Percentiles rank a stretch among this genome's conserved stretches.
Evolutionary conservation across 2,113 vertebrate genomes (phyloP).

Genomic region (Lonchura striata): DNA sequence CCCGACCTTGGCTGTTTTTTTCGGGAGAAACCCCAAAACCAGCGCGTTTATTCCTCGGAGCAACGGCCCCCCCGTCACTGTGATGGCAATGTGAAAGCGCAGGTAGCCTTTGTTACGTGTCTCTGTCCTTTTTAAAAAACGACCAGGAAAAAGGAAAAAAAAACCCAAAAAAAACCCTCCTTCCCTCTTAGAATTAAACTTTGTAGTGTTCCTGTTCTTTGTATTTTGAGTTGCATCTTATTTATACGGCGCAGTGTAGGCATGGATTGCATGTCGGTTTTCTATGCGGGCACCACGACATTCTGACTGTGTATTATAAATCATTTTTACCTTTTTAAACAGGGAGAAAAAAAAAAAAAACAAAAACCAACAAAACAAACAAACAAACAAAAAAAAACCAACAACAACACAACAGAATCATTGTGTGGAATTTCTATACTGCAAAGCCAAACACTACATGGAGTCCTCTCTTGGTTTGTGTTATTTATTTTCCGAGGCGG

Average conservation of each 20-base stretch:
- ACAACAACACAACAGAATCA: neutral
- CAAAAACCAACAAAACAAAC: neutral
- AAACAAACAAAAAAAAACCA: neutral
- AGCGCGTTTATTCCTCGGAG: neutral
- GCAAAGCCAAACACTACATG: constrained; percentile 67
- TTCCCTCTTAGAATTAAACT: neutral
- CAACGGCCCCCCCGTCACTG: constrained; percentile 54
- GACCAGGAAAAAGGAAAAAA: neutral
- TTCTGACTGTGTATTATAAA: constrained; percentile 66
- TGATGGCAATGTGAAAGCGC: constrained; percentile 61
- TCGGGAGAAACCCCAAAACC: neutral
- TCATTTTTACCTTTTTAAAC: constrained; percentile 72
- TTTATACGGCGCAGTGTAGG: constrained; percentile 64
- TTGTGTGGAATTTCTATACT: constrained; percentile 67
- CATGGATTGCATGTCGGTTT: constrained; percentile 66
- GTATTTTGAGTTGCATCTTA: constrained; percentile 63
- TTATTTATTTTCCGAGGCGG: constrained; percentile 40
- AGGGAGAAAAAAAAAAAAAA: neutral
- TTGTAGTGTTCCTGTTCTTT: constrained; percentile 61
- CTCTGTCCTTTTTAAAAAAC: constrained; percentile 47
- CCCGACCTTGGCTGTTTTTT: neutral
- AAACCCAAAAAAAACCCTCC: neutral
- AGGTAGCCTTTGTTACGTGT: constrained; percentile 34
- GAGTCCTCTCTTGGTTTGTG: constrained; percentile 48
- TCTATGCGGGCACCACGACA: constrained; percentile 56